A percentile compares a stretch with the other conserved stretches of the same genome.
Evolutionary conservation across 2,888 invertebrate species (phyloP).

Genomic region (Nymphalis c-album): DNA sequence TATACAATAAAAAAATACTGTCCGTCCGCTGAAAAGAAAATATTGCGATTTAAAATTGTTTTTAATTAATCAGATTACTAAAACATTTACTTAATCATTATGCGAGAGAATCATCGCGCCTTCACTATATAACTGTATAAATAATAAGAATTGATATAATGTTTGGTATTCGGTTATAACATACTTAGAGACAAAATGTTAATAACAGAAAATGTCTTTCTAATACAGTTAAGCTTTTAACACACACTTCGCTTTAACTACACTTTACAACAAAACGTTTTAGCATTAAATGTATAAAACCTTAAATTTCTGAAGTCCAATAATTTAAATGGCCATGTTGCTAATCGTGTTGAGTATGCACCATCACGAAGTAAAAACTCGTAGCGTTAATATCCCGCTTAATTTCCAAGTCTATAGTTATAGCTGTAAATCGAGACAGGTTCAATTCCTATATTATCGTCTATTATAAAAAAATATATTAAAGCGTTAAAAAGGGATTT

Average conservation of each 20-base stretch:
- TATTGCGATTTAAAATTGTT: no score
- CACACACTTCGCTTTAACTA: background rate
- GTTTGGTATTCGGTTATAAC: no score
- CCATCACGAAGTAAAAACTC: constrained; percentile 60
- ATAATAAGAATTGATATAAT: no score
- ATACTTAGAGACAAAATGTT: no score
- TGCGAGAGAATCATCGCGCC: no score
- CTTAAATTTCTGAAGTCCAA: constrained; percentile 57
- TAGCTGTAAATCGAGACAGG: constrained; percentile 36
- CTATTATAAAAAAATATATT: constrained; percentile 33
- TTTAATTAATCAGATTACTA: no score
- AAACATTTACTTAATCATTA: no score
- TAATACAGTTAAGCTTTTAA: constrained; percentile 9
- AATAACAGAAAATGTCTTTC: background rate
- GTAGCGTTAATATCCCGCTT: constrained; percentile 55
- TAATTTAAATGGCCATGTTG: constrained; percentile 56
- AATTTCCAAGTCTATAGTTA: constrained; percentile 32
- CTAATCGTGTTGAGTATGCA: constrained; percentile 71
- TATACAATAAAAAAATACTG: no score
- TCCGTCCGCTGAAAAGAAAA: no score
- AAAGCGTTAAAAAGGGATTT: constrained; percentile 27
- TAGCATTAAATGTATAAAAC: constrained; percentile 46
- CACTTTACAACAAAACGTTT: constrained; percentile 16
- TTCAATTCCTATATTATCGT: constrained; percentile 31
- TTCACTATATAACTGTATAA: no score